Evolutionary conservation across 2,113 vertebrate species (phyloP).

Genomic region (Poeciliopsis retropinna): DNA sequence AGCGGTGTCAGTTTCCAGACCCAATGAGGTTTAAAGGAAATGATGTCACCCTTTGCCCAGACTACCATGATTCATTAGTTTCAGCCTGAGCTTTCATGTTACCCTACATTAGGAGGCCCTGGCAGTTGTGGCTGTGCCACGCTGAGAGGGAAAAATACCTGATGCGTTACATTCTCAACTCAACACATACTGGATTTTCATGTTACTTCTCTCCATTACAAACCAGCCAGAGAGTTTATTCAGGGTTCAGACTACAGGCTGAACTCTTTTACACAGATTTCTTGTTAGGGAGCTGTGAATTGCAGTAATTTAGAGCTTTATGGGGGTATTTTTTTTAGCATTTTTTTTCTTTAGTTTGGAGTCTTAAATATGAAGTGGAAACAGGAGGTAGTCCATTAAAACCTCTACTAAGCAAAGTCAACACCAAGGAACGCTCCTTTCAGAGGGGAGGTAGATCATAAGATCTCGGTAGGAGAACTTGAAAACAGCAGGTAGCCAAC

Average conservation of each 20-base stretch:
- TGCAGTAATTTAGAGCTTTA: neutral
- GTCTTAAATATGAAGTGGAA: neutral
- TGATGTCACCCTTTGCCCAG: constrained; percentile 66
- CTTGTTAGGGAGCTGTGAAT: constrained; percentile 35
- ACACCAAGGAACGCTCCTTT: neutral
- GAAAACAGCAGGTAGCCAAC: constrained; percentile 20
- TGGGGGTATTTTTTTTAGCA: neutral
- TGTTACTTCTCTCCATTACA: constrained; percentile 25
- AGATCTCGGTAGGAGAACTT: constrained; percentile 25
- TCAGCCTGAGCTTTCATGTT: constrained; percentile 37
- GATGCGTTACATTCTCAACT: constrained; percentile 16
- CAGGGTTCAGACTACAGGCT: constrained; percentile 2
- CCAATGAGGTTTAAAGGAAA: constrained; percentile 55
- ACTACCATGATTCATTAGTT: constrained; percentile 67
- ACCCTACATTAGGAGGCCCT: constrained; percentile 39
- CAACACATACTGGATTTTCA: constrained; percentile 21
- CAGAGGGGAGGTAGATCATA: constrained; percentile 6
- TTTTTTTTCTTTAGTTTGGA: neutral
- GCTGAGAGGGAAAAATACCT: constrained; percentile 42
- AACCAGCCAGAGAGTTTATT: constrained; percentile 10
- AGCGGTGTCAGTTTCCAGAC: constrained; percentile 55
- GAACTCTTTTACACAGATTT: constrained; percentile 4
- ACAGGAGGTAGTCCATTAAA: neutral
- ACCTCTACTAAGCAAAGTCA: neutral
- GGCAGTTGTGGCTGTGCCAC: constrained; percentile 25